Conservation (phyloP, 2,113 vertebrate species). For the Stictonetta naevosa region DNA sequence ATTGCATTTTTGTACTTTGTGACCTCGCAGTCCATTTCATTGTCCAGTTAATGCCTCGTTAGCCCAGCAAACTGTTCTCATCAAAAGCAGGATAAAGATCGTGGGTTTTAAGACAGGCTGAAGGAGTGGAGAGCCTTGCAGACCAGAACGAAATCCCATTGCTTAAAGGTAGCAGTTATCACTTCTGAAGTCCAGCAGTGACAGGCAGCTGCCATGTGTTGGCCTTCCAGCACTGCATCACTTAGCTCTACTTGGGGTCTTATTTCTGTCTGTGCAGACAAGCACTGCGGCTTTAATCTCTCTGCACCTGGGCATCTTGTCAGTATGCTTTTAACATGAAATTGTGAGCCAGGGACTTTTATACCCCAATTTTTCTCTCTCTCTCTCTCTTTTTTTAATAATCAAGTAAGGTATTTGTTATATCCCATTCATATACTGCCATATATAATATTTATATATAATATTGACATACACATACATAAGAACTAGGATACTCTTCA, state of each 20-base stretch:
- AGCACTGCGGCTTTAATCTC: rapidly evolving
- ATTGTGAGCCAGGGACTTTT: background rate
- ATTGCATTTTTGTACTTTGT: rapidly evolving
- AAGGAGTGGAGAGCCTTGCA: background rate
- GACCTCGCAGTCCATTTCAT: rapidly evolving
- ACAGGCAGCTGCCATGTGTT: background rate
- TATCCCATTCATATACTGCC: conserved; percentile 28
- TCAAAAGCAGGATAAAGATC: background rate
- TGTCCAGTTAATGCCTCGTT: background rate
- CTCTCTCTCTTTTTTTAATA: background rate
- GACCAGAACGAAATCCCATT: background rate
- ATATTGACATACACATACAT: background rate
- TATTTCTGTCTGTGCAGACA: background rate
- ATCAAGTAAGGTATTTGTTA: background rate
- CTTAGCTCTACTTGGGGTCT: background rate
- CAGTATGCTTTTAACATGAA: background rate
- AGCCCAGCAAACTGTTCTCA: background rate
- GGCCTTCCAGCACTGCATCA: no score
- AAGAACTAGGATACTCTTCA: conserved; percentile 17
- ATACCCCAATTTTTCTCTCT: background rate
- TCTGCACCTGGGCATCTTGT: rapidly evolving
- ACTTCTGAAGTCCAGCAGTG: background rate
- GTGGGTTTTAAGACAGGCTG: background rate
- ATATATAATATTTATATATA: background rate
- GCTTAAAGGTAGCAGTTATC: background rate